Conservation (phyloP, 2,888 invertebrate species). For the Cataglyphis rosenhaueri region DNA sequence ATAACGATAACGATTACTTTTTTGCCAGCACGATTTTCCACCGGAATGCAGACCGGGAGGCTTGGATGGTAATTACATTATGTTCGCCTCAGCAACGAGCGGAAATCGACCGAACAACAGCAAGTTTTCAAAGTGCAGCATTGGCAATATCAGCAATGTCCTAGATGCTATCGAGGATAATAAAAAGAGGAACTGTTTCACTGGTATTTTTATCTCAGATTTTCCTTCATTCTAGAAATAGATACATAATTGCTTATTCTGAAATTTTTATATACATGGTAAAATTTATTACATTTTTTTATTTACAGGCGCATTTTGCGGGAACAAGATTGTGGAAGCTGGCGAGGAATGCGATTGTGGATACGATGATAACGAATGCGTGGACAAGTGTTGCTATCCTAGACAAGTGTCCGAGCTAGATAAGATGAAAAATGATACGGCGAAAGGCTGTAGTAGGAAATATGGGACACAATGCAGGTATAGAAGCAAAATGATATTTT, state of each 20-base stretch:
- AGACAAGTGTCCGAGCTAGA: slow-evolving; percentile 91
- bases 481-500: not conserved
- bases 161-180: slow-evolving; percentile 96
- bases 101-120: slow-evolving; percentile 99
- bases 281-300: slow-evolving; percentile 61
- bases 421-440: slow-evolving; percentile 89
- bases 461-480: slow-evolving; percentile 93
- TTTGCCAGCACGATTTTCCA: slow-evolving; percentile 95
- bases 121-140: slow-evolving; percentile 97
- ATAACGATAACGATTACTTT: slow-evolving; percentile 29
- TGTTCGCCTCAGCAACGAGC: slow-evolving; percentile 99
- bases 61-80: slow-evolving; percentile 98
- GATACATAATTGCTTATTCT: slow-evolving; percentile 2
- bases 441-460: slow-evolving; percentile 93
- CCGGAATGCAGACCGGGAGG: slow-evolving; percentile 96
- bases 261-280: not conserved
- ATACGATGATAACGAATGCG: slow-evolving; percentile 96
- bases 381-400: slow-evolving; percentile 97
- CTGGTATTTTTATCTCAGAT: slow-evolving; percentile 85
- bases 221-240: slow-evolving; percentile 1
- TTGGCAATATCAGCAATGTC: slow-evolving; percentile 97
- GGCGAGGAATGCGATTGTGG: slow-evolving; percentile 99
- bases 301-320: slow-evolving; percentile 98
- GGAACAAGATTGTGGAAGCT: slow-evolving; percentile 99
- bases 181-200: slow-evolving; percentile 97